phyloP scores from a whole-genome alignment of 2,888 invertebrate species.

The Chaitophorus viminalis region DNA sequence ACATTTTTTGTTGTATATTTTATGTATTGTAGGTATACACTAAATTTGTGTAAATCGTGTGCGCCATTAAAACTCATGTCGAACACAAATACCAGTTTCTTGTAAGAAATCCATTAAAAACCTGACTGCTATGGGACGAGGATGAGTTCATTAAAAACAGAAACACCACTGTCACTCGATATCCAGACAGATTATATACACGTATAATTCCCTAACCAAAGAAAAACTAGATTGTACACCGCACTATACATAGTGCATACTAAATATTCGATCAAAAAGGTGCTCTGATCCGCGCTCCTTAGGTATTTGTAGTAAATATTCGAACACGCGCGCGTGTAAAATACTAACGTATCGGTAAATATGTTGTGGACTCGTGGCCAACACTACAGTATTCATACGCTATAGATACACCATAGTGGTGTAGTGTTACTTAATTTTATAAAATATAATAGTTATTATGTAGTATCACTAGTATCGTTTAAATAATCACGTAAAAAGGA shows the following conservation, averaged over 20 bases:
- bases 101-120: conserved; percentile 54
- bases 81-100: conserved; percentile 60
- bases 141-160: conserved; percentile 60
- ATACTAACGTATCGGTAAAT: not conserved
- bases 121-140: conserved; percentile 23
- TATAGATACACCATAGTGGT: not conserved
- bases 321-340: not conserved
- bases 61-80: conserved; percentile 56
- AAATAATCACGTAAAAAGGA: not conserved
- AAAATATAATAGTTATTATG: not conserved
- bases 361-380: not conserved
- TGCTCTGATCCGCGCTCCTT: not conserved
- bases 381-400: not conserved
- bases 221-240: conserved; percentile 16
- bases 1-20: not conserved
- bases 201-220: conserved; percentile 16
- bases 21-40: not conserved
- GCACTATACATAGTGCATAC: not conserved
- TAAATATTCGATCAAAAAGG: not conserved
- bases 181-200: conserved; percentile 11
- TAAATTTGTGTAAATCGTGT: conserved; percentile 51
- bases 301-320: not conserved
- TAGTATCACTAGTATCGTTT: not conserved
- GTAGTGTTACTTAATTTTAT: not conserved
- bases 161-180: conserved; percentile 43